phyloP scores from a whole-genome alignment of 1,140 invertebrate genomes.

The Hormaphis cornu region DNA sequence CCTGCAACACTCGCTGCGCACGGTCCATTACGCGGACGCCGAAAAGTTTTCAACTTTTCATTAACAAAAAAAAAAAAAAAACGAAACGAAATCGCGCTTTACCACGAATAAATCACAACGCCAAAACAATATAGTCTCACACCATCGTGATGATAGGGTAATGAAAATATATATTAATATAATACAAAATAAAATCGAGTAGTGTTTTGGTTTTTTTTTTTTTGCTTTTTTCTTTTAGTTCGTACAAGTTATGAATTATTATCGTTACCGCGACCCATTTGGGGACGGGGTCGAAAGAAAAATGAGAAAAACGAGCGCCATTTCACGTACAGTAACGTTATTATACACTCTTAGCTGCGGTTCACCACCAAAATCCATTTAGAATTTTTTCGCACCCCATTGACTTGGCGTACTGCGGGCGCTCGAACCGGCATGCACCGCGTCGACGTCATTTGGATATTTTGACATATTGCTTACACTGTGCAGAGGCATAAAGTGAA shows the following conservation, averaged over 20 bases:
- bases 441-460: constrained; percentile 14
- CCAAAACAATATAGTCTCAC: neutral
- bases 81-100: neutral
- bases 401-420: neutral
- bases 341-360: neutral
- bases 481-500: constrained; percentile 1
- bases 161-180: no score
- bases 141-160: neutral
- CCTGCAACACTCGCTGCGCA: no score
- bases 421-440: neutral
- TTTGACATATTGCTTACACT: constrained; percentile 24
- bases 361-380: constrained; percentile 23
- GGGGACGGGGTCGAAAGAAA: neutral
- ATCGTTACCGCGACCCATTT: neutral
- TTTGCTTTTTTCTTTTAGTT: no score
- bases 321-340: no score
- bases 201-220: neutral
- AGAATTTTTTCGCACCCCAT: constrained; percentile 24
- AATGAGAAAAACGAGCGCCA: neutral
- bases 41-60: constrained; percentile 21
- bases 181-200: neutral
- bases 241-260: neutral
- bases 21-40: neutral
- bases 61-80: constrained; percentile 11
- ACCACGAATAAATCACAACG: neutral